Percentiles rank a stretch among this genome's conserved stretches.
Conservation (phyloP, 1,140 invertebrate genomes). For the Reticulitermes speratus region DNA sequence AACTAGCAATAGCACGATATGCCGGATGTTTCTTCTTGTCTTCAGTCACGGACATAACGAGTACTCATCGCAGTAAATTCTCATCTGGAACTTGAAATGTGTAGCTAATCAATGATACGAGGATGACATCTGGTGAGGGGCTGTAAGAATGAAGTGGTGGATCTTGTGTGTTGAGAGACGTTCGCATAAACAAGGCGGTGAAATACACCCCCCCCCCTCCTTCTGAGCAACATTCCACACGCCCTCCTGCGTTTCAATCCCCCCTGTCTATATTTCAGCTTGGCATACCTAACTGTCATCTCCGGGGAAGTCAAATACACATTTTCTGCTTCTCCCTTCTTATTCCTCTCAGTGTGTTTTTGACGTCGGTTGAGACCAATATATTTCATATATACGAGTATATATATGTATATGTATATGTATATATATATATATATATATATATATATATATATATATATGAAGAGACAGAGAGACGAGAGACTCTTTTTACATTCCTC, state of each 20-base stretch:
- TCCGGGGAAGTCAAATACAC: neutral
- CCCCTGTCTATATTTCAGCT: conserved; percentile 7
- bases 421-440: no score
- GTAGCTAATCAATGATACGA: neutral
- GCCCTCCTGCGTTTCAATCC: neutral
- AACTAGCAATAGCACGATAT: no score
- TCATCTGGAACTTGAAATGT: neutral
- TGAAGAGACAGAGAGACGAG: no score
- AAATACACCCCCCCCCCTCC: neutral
- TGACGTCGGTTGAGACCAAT: neutral
- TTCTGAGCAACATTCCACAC: neutral
- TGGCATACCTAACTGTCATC: neutral
- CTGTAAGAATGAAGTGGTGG: neutral
- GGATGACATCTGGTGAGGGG: neutral
- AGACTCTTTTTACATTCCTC: no score
- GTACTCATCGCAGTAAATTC: no score
- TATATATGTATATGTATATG: neutral
- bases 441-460: no score
- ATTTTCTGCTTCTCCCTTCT: neutral
- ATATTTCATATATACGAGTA: neutral
- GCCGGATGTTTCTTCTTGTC: no score
- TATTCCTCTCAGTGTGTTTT: neutral
- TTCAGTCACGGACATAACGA: no score
- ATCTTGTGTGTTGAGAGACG: neutral
- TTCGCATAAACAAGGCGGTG: conserved; percentile 13